Evolutionary conservation across 1,140 invertebrate species (phyloP), one percentile per base, ranked within the genome.

Genomic region (Panulirus ornatus): DNA sequence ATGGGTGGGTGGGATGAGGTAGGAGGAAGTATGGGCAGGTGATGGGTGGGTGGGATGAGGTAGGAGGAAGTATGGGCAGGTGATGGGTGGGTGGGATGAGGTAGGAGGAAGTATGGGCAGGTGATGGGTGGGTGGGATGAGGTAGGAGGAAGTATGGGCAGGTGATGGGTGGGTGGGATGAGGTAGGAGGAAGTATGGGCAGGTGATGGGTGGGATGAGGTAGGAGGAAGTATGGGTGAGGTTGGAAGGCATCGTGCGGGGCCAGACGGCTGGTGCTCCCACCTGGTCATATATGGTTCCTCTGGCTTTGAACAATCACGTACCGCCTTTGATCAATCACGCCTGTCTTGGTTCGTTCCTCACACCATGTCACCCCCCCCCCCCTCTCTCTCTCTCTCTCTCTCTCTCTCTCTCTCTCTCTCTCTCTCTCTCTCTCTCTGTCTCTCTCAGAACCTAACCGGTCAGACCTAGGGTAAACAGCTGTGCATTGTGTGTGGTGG

Each of bases 361-460:
- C 73, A 11, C 22, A 38, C 73, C 19, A 40, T 27, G 5, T 9
- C 73, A 6, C 30, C 16, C 38, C 42, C 9, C 5, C 38, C 38
- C 34, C 73, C 38, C 78, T 54, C 78, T 19, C 78, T 36, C 78
- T 66, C 22, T 34, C 22, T 19, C 30, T 5, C 19, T 30, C 27
- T 51, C 44, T 38, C 44, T n/a, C n/a, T 14, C 54, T 73, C 19
- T 73, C 70, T 34, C 16, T 1, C n/a, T 73, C 70, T 73, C 16
- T 22, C n/a, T 44, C 47, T 8, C 78, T 54, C 47, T 63, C 78
- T 34, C 14, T 82, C 78, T 36, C 19, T 82, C 19, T 58, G 44
- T 47, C 44, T 5, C 14, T 14, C 44, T 47, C 44, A 47, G 44
- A 11, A 47, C 14, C 44, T 5, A 6, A 5, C 14, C 44, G 44